phyloP scores from a whole-genome alignment of 2,113 vertebrate species.

The Onychorhynchus coronatus region DNA sequence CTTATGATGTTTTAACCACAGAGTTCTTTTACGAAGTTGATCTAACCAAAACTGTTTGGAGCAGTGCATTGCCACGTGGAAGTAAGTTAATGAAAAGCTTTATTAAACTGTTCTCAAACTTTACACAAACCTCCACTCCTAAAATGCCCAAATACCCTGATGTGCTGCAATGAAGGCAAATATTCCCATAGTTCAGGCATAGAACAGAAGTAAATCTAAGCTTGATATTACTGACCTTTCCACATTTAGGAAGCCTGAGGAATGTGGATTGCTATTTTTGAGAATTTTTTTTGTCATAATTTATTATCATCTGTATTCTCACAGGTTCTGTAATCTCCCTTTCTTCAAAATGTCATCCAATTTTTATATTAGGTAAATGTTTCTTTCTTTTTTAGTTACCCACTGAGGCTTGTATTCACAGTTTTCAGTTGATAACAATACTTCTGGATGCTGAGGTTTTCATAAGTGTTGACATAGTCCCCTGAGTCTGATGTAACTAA shows the following conservation, averaged over 20 bases:
- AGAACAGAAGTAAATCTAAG: not conserved
- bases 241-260: not conserved
- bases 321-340: not conserved
- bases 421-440: not conserved
- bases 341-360: not conserved
- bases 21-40: not conserved
- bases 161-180: not conserved
- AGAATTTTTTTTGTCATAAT: not conserved
- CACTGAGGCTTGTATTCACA: not conserved
- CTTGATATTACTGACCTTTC: not conserved
- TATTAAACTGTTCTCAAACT: not conserved
- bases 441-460: slow-evolving; percentile 14
- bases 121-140: not conserved
- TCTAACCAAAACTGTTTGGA: not conserved
- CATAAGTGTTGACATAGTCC: not conserved
- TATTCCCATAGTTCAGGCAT: not conserved
- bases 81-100: not conserved
- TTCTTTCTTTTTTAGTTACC: slow-evolving; percentile 1
- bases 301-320: not conserved
- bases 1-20: not conserved
- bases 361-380: not conserved
- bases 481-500: not conserved
- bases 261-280: not conserved
- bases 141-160: not conserved
- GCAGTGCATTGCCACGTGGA: not conserved